Evolutionary conservation across 2,113 vertebrate genomes (phyloP).

Genomic region (Urocolius indicus): DNA sequence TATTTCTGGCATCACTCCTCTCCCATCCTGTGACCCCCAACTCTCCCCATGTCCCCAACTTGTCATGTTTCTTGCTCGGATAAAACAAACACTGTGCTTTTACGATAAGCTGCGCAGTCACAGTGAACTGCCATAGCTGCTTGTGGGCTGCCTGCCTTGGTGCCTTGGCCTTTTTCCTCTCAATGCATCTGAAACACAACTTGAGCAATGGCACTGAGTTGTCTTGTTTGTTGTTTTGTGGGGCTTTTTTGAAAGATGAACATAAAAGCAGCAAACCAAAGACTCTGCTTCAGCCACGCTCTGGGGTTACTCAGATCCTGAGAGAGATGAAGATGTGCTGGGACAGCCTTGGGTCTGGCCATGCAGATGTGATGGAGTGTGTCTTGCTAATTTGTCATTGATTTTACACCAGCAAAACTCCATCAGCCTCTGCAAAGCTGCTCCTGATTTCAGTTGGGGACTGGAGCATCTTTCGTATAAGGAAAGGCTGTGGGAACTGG

Average conservation of each 20-base stretch:
- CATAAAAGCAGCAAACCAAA: neutral
- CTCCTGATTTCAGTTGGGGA: neutral
- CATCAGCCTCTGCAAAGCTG: neutral
- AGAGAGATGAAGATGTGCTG: neutral
- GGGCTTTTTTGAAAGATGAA: neutral
- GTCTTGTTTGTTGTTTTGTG: neutral
- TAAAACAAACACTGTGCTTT: neutral
- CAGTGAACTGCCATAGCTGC: neutral
- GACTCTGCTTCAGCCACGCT: rapidly evolving
- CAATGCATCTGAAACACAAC: neutral
- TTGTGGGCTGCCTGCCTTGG: neutral
- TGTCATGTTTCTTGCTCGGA: neutral
- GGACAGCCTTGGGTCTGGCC: neutral
- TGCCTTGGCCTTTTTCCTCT: neutral
- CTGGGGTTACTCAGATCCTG: neutral
- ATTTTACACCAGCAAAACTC: neutral
- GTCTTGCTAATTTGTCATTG: neutral
- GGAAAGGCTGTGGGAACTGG: no score
- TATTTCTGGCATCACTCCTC: neutral
- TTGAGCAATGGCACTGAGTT: neutral
- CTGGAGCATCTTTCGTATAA: no score
- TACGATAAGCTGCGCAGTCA: neutral
- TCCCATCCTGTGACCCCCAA: neutral
- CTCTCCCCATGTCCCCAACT: neutral
- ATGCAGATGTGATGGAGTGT: neutral